These are phyloP conservation scores for Megalurothrips usitatus DNA, from an alignment of 2,888 invertebrate species.

Conservation along the genomic window DNA sequence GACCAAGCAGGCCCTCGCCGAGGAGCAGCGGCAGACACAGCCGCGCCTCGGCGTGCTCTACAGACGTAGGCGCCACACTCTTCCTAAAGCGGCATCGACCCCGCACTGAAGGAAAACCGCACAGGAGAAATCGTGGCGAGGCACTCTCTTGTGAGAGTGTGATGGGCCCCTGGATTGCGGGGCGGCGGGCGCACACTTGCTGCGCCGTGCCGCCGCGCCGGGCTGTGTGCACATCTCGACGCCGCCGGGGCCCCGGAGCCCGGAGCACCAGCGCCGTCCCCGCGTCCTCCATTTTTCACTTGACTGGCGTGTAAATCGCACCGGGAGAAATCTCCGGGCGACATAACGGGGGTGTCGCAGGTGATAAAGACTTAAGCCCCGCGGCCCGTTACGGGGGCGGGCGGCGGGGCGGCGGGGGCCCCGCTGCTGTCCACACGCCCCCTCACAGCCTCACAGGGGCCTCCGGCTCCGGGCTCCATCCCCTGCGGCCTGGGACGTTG, in stretches of 20 bases:
- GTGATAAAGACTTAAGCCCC: constrained; percentile 23
- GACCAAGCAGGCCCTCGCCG: no score
- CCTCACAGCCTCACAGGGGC: no score
- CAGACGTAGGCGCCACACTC: no score
- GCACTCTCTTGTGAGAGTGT: no score
- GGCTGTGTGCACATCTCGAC: not conserved
- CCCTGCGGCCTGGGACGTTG: not conserved
- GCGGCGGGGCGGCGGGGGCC: not conserved
- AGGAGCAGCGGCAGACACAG: no score
- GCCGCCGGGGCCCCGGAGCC: not conserved
- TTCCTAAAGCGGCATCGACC: no score
- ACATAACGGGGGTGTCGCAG: constrained; percentile 16
- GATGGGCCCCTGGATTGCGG: no score
- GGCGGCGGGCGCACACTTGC: not conserved
- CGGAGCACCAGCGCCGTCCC: not conserved
- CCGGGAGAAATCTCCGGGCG: constrained; percentile 1
- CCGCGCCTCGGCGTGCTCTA: no score
- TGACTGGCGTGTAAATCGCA: constrained; percentile 19
- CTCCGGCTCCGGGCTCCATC: no score
- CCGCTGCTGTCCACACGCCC: not conserved
- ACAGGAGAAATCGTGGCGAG: no score
- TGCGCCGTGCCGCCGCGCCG: not conserved
- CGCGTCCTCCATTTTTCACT: constrained; percentile 15
- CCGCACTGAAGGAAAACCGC: no score
- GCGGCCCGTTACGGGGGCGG: not conserved